Evolutionary conservation across 2,888 invertebrate species (phyloP), one percentile per base, ranked within the genome.

Genomic region (Agrochola circellaris): DNA sequence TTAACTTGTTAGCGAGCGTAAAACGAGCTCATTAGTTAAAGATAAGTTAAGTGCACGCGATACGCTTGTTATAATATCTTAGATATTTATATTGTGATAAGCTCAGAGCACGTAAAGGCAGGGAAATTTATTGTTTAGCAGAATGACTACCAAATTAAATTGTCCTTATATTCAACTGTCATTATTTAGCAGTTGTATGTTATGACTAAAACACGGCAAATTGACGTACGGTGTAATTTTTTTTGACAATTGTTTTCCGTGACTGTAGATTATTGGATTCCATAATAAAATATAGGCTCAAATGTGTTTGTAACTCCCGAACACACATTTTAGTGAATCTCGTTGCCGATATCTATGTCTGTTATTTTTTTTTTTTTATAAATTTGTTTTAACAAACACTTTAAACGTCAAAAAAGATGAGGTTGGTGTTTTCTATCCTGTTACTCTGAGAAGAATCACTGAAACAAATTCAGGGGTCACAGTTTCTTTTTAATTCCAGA

Each of bases 1-100:
- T 51, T 15, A 61, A 61, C 38, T 80, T 30, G 56, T 51, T 72
- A 65, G 26, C n/a, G 15, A 38, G 30, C 20, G 30, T 42, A 62
- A 58, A 74, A 56, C 38, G 64, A 51, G 48, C n/a, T 79, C n/a
- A 51, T 42, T 64, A 45, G 11, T 26, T 5, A 38, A 26, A n/a
- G n/a, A 20, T 58, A 26, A 42, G 26, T 23, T 56, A 26, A 26
- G 42, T 3, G 11, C 42, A 15, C 48, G 48, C 6, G 17, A 34
- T 38, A 34, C 17, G 62, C 61, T 51, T 74, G 38, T 20, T 34
- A 20, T n/a, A n/a, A 34, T 34, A 7, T 42, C 7, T 54, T 17
- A 54, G 72, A 23, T n/a, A 42, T 42, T 30, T 1, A n/a, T 67
- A 34, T 34, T 54, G 3, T 15, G 2, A 51, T 34, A 54, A 54